These are phyloP conservation scores for Aldrovandia affinis DNA, from an alignment of 2,797 vertebrate genomes.

Conservation along the genomic window DNA sequence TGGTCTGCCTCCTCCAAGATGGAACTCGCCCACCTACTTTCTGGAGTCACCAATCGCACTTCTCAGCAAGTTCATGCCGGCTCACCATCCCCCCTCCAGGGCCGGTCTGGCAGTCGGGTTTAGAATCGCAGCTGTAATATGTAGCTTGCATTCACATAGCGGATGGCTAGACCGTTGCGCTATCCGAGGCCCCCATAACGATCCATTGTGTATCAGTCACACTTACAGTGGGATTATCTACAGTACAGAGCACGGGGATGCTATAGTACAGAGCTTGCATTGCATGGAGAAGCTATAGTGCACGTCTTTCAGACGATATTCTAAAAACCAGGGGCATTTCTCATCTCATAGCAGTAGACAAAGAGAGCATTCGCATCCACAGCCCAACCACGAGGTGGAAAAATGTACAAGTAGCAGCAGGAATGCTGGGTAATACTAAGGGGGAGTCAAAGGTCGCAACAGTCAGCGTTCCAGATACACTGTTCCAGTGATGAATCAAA, in stretches of 20 bases:
- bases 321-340: constrained; percentile 25
- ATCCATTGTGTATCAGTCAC: neutral
- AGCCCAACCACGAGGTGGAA: constrained; percentile 35
- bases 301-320: constrained; percentile 40
- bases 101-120: too few relatives aligned
- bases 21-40: too few relatives aligned
- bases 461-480: neutral
- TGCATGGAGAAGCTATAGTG: constrained; percentile 28
- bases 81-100: too few relatives aligned
- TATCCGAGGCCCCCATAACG: too few relatives aligned
- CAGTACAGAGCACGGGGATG: neutral
- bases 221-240: neutral
- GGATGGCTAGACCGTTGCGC: too few relatives aligned
- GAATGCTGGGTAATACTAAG: constrained; percentile 31
- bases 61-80: too few relatives aligned
- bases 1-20: too few relatives aligned
- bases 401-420: constrained; percentile 39
- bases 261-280: neutral
- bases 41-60: too few relatives aligned
- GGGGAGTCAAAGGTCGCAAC: constrained; percentile 26
- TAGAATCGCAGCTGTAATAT: too few relatives aligned
- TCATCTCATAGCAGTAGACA: constrained; percentile 28
- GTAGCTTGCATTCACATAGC: too few relatives aligned
- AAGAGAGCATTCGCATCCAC: constrained; percentile 46
- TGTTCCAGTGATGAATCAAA: neutral